phyloP scores from a whole-genome alignment of 2,888 invertebrate genomes.

The Phlogophora meticulosa region DNA sequence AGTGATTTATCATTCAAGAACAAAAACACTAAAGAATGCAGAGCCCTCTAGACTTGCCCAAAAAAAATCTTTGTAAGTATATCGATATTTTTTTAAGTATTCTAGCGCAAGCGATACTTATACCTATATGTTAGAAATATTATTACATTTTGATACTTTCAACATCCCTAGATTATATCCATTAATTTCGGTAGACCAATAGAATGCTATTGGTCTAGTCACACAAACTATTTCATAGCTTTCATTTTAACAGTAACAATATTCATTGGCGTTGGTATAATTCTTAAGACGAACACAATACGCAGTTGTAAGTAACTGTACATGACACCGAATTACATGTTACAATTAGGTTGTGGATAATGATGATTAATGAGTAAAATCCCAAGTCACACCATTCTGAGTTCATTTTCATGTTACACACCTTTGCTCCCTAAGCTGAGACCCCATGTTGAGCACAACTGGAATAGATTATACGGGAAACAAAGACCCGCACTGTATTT shows the following conservation, averaged over 20 bases:
- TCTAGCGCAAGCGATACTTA: too few species aligned
- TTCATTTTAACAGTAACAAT: neutral
- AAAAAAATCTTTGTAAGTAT: too few species aligned
- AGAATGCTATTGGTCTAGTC: too few species aligned
- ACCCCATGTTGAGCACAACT: constrained; percentile 24
- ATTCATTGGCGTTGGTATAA: constrained; percentile 5
- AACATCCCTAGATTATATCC: too few species aligned
- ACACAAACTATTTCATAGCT: neutral
- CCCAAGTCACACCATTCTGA: constrained; percentile 40
- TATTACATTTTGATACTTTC: too few species aligned
- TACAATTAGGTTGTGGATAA: constrained; percentile 19
- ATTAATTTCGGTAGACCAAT: too few species aligned
- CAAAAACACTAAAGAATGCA: too few species aligned
- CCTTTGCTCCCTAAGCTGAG: neutral
- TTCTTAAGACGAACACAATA: constrained; percentile 22
- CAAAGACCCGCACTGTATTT: constrained; percentile 48
- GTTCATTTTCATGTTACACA: constrained; percentile 13
- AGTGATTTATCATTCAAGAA: too few species aligned
- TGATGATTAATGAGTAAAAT: constrained; percentile 37
- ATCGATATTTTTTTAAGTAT: too few species aligned
- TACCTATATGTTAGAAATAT: too few species aligned
- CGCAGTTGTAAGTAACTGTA: constrained; percentile 33
- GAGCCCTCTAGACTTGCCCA: too few species aligned
- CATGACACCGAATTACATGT: constrained; percentile 38
- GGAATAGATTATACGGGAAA: constrained; percentile 50